Evolutionary conservation across 37 sponge, comb jelly and placozoan genomes (phyloP).

Genomic region (Ephydatia muelleri): DNA sequence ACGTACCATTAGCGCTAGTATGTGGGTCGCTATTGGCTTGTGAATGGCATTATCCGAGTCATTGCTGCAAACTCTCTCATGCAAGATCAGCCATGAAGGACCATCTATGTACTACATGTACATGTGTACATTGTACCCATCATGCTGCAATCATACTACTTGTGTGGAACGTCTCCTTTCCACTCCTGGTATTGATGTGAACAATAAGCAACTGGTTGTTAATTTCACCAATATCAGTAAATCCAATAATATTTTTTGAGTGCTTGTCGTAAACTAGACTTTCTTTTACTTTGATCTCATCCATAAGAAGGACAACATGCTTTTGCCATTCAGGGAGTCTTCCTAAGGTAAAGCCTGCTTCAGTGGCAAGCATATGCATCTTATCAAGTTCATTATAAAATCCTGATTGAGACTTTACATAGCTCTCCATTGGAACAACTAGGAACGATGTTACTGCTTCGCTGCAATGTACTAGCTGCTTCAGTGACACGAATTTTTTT

Average conservation of each 20-base stretch:
- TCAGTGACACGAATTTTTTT: no score
- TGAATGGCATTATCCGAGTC: background rate
- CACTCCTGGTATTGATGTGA: no score
- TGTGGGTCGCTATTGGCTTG: slow-evolving; percentile 25
- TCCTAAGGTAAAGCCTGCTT: slow-evolving; percentile 46
- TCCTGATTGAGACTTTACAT: slow-evolving; percentile 27
- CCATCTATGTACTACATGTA: no score
- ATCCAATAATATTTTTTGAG: slow-evolving; percentile 5
- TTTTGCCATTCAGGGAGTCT: slow-evolving; percentile 32
- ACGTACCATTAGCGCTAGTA: slow-evolving; percentile 46
- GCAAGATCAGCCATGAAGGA: no score
- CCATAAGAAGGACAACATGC: slow-evolving; percentile 20
- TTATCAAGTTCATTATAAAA: slow-evolving; percentile 45
- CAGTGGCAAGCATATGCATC: background rate
- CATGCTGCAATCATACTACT: no score
- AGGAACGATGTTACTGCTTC: background rate
- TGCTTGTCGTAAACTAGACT: slow-evolving; percentile 47
- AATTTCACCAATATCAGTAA: slow-evolving; percentile 34
- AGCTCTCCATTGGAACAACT: slow-evolving; percentile 1
- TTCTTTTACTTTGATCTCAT: slow-evolving; percentile 54
- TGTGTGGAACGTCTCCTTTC: background rate
- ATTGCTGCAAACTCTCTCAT: no score
- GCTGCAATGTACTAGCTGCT: background rate
- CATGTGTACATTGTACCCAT: no score
- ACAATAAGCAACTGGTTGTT: slow-evolving; percentile 7